Evolutionary conservation across 2,888 invertebrate species (phyloP).

Genomic region (Athetis lepigone): DNA sequence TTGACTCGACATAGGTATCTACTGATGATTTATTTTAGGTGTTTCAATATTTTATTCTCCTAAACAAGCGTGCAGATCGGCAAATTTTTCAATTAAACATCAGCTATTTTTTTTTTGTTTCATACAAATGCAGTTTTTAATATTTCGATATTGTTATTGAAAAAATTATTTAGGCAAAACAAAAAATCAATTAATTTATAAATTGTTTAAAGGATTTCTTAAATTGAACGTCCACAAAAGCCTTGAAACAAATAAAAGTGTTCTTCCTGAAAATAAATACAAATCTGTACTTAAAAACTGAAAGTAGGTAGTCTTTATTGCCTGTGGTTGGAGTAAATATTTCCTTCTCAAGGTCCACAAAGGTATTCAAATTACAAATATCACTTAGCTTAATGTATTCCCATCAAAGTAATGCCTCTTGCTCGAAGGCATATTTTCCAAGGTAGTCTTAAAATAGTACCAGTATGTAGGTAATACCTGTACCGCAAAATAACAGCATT

Average conservation of each 20-base stretch:
- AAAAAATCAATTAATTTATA: slow-evolving; percentile 1
- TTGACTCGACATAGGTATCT: slow-evolving; percentile 27
- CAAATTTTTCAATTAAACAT: neutral
- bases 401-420: slow-evolving; percentile 42
- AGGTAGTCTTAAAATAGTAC: slow-evolving; percentile 52
- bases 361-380: slow-evolving; percentile 40
- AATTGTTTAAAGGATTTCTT: slow-evolving; percentile 8
- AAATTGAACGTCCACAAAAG: neutral
- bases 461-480: slow-evolving; percentile 28
- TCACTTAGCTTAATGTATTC: slow-evolving; percentile 28
- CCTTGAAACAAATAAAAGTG: slow-evolving; percentile 19
- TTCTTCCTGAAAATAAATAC: slow-evolving; percentile 27
- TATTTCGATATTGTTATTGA: slow-evolving; percentile 22
- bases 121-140: slow-evolving; percentile 12
- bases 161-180: neutral
- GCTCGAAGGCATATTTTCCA: slow-evolving; percentile 45
- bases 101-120: neutral
- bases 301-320: neutral
- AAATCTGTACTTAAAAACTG: neutral
- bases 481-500: slow-evolving; percentile 40
- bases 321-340: neutral
- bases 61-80: neutral
- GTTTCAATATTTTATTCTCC: slow-evolving; percentile 3
- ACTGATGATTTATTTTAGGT: slow-evolving; percentile 22
- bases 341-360: neutral